Conservation (phyloP, 2,888 invertebrate species). For the Amphipyra tragopoginis region DNA sequence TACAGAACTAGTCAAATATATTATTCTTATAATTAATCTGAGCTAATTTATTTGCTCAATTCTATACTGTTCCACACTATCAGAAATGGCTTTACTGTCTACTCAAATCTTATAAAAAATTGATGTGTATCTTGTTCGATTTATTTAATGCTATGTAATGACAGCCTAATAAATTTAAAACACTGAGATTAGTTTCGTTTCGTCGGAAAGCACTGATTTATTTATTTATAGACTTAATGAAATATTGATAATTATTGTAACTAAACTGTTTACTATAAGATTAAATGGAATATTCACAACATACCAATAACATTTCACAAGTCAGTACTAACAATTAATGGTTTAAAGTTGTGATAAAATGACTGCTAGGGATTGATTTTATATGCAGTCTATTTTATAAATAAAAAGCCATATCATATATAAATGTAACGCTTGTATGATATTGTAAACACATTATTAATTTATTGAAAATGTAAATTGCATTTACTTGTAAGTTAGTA, state of each 20-base stretch:
- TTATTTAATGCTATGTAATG: constrained; percentile 28
- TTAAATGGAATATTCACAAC: constrained; percentile 29
- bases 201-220: constrained; percentile 54
- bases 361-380: constrained; percentile 79
- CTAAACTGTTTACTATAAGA: constrained; percentile 37
- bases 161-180: constrained; percentile 49
- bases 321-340: constrained; percentile 42
- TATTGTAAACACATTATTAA: constrained; percentile 88
- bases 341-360: constrained; percentile 70
- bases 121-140: constrained; percentile 23
- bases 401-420: constrained; percentile 87
- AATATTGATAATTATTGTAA: constrained; percentile 26
- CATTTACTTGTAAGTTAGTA: constrained; percentile 88
- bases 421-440: constrained; percentile 88
- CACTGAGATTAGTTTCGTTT: constrained; percentile 41
- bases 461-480: constrained; percentile 89
- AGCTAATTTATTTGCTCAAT: constrained; percentile 82
- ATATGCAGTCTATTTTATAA: constrained; percentile 82
- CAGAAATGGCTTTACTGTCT: constrained; percentile 55
- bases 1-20: constrained; percentile 87
- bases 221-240: constrained; percentile 46
- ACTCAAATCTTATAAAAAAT: constrained; percentile 20
- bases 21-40: constrained; percentile 72
- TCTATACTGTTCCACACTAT: constrained; percentile 55
- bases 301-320: constrained; percentile 38